phyloP scores from a whole-genome alignment of 2,888 invertebrate species.

The Pinctada fucata region DNA sequence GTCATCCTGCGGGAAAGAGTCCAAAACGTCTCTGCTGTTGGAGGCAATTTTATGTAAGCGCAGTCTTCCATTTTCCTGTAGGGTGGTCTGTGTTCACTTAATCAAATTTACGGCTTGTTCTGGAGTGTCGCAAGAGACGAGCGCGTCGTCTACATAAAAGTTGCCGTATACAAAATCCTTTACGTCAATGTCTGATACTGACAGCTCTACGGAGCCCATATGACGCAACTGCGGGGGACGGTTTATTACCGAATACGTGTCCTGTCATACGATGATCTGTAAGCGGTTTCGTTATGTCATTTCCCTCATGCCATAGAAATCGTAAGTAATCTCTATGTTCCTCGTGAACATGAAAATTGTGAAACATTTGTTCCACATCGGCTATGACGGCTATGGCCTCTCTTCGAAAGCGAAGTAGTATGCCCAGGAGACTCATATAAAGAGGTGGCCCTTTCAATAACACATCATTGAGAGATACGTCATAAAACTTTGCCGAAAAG shows the following conservation, averaged over 20 bases:
- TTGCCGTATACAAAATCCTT: not conserved
- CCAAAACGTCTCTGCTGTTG: no score
- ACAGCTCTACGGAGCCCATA: not conserved
- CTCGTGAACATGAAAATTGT: slow-evolving; percentile 7
- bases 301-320: not conserved
- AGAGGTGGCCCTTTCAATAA: slow-evolving; percentile 21
- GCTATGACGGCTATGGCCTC: no score
- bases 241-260: not conserved
- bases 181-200: not conserved
- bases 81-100: not conserved
- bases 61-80: slow-evolving; percentile 33
- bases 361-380: no score
- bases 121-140: not conserved
- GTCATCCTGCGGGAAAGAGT: no score
- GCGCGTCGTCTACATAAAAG: not conserved
- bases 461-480: slow-evolving; percentile 16
- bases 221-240: not conserved
- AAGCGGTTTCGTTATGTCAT: not conserved
- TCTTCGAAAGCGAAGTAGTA: no score
- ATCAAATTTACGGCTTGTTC: not conserved
- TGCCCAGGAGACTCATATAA: slow-evolving; percentile 19
- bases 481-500: not conserved
- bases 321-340: not conserved
- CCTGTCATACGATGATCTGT: not conserved
- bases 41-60: slow-evolving; percentile 44